These are phyloP conservation scores for Clavelina lepadiformis DNA, from an alignment of 23 tunicate species.

Conservation along the genomic window DNA sequence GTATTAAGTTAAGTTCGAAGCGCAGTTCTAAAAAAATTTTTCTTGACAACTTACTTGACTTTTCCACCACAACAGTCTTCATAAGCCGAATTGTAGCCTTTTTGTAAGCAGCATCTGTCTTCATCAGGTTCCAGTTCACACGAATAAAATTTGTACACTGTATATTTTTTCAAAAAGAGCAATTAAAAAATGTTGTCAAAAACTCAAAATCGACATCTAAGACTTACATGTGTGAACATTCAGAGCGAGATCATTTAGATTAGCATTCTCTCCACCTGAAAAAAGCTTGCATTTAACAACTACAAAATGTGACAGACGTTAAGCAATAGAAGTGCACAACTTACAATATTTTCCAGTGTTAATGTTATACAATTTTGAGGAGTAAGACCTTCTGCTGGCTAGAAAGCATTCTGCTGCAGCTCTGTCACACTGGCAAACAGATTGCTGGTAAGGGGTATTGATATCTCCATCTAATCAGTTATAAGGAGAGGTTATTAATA, in stretches of 20 bases:
- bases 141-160: conserved; percentile 47
- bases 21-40: not conserved
- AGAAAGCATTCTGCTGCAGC: conserved; percentile 82
- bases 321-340: conserved; percentile 2
- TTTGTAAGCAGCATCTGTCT: conserved; percentile 59
- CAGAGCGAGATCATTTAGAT: conserved; percentile 34
- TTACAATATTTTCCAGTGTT: conserved; percentile 67
- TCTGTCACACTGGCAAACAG: conserved; percentile 79
- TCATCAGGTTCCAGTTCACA: conserved; percentile 57
- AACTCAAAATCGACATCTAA: not conserved
- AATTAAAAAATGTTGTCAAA: no score
- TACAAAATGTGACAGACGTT: not conserved
- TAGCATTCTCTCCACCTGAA: conserved; percentile 47
- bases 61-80: conserved; percentile 55
- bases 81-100: conserved; percentile 74
- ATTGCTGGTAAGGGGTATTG: conserved; percentile 41
- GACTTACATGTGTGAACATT: conserved; percentile 57
- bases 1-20: no score
- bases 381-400: conserved; percentile 44
- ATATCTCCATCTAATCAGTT: conserved; percentile 35
- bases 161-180: not conserved
- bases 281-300: not conserved
- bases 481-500: no score
- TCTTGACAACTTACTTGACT: conserved; percentile 23
- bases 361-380: conserved; percentile 30